Conservation (phyloP, 2,113 vertebrate genomes). For the Eubucco bourcierii region DNA sequence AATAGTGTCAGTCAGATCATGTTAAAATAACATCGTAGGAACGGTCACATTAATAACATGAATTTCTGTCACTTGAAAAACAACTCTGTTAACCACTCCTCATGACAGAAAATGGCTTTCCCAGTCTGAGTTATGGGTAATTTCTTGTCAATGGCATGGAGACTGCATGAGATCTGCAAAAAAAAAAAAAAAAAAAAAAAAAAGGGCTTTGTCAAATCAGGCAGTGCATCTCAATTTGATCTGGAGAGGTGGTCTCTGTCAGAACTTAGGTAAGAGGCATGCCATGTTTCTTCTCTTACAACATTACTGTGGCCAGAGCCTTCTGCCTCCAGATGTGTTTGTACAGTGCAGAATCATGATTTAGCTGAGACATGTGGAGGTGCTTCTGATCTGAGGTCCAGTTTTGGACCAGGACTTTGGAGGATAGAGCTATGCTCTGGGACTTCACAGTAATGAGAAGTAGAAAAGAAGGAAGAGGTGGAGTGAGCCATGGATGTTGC, state of each 20-base stretch:
- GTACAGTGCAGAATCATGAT: fast-evolving
- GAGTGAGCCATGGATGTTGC: background rate
- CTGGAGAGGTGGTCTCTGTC: background rate
- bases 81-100: background rate
- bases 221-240: background rate
- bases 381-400: fast-evolving
- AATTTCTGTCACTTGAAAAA: background rate
- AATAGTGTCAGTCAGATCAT: background rate
- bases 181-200: background rate
- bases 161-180: background rate
- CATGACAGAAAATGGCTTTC: background rate
- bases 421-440: fast-evolving
- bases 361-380: fast-evolving
- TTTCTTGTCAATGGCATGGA: background rate
- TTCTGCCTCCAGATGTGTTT: fast-evolving
- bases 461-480: background rate
- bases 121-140: background rate
- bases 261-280: background rate
- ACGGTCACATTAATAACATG: background rate
- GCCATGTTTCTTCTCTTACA: fast-evolving
- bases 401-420: no score
- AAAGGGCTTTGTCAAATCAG: background rate
- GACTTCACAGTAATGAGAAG: background rate
- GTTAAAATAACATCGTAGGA: background rate
- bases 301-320: background rate